A percentile compares a stretch with the other conserved stretches of the same genome.
Conservation (phyloP, 2,888 invertebrate species). For the Malthinus seriepunctatus region DNA sequence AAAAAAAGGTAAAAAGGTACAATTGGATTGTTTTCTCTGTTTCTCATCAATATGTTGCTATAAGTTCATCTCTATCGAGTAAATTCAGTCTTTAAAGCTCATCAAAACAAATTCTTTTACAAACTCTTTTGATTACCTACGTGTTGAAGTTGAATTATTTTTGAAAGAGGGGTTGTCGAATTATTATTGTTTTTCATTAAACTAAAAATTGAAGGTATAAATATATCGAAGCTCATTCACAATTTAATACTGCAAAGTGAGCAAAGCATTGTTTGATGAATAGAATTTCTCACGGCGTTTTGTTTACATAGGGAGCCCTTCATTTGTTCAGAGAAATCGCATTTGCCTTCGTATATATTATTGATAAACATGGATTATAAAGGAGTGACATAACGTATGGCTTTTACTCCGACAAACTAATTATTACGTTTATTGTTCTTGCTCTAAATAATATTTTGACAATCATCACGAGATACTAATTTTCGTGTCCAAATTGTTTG, state of each 20-base stretch:
- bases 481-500: not conserved
- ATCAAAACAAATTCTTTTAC: too few relatives aligned
- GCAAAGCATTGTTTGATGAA: slow-evolving; percentile 26
- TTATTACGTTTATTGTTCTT: slow-evolving; percentile 24
- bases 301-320: slow-evolving; percentile 28
- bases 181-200: slow-evolving; percentile 5
- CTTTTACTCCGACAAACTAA: slow-evolving; percentile 34
- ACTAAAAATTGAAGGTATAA: slow-evolving; percentile 18
- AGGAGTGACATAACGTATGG: slow-evolving; percentile 36
- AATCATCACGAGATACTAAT: not conserved
- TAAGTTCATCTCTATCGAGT: too few relatives aligned
- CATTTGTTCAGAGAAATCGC: slow-evolving; percentile 27
- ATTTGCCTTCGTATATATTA: slow-evolving; percentile 31
- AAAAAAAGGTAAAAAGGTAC: too few relatives aligned
- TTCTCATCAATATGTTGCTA: too few relatives aligned
- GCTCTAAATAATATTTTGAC: slow-evolving; percentile 15
- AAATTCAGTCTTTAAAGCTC: too few relatives aligned
- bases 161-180: too few relatives aligned
- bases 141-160: not conserved
- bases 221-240: slow-evolving; percentile 12
- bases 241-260: slow-evolving; percentile 27
- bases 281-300: slow-evolving; percentile 29
- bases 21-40: too few relatives aligned
- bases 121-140: too few relatives aligned
- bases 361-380: slow-evolving; percentile 44